Base-by-base conservation (phyloP, 2,797 vertebrate species). In the Aplochiton taeniatus region DNA sequence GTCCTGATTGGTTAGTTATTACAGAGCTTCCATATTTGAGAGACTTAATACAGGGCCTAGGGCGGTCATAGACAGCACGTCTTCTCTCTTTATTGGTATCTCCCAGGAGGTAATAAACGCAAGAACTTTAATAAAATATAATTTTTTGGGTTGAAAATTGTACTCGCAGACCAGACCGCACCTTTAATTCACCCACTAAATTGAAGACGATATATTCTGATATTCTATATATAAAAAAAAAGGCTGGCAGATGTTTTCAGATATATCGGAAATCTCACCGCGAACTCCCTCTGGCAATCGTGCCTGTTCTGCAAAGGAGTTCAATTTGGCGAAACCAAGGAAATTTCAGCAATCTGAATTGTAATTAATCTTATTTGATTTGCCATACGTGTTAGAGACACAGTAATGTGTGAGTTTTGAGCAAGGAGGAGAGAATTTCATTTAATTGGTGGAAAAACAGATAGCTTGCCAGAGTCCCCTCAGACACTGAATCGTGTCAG, bases 221-320 rank as follows among this genome's bases (percentile, higher is more conserved):
- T n/a, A n/a, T n/a, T n/a, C n/a, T n/a, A n/a, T n/a, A n/a, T n/a
- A n/a, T n/a, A n/a, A n/a, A n/a, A 44, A 60, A 61, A 63, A 73
- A 48, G n/a, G 18, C 18, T 56, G 72, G 78, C 81, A 89, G 86
- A 88, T 86, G 88, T 83, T 87, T 73, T 53, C 79, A 76, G 73
- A 75, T 82, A 61, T 73, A 69, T 70, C 52, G 10, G 9, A 9
- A 78, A 69, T 79, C 79, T 85, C 73, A n/a, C 58, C 66, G 66
- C 79, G 71, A 51, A 11, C 68, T 78, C 81, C 81, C 72, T 45
- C 63, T 73, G 19, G 77, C 76, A 61, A 74, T 76, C 74, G 31
- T 83, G 51, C 65, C 17, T 53, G 62, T 75, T 68, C 74, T 76
- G 70, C 9, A n/a, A 62, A 80, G 74, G 68, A 70, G 70, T 52